Evolutionary conservation across 1,140 invertebrate species (phyloP), one percentile per base, ranked within the genome.

Genomic region (Probaryconus sp.): DNA sequence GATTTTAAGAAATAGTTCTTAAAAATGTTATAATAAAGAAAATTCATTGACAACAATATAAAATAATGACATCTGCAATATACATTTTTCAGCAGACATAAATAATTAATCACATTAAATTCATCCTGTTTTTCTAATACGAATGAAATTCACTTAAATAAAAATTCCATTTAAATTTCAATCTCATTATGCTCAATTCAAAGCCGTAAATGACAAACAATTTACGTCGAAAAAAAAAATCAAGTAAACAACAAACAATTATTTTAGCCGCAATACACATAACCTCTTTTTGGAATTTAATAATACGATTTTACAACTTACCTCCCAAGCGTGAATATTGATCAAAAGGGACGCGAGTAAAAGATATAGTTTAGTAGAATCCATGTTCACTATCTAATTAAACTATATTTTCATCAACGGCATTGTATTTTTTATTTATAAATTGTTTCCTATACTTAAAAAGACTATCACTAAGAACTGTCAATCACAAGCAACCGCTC

Each of bases 291-390:
- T 11, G 43, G 11, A 1, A 3, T 5, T 14, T 17, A 21, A 3
- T 28, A 11, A 24, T 45, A 30, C 42, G 33, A 50, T 5, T 24
- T 33, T n/a, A 2, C 1, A 18, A 67, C 73, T 70, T 5, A 76
- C 73, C 58, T 79, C 68, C 60, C 60, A 76, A 30, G 65, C 58
- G 17, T 76, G 28, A 30, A 55, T 56, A 43, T 53, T 69, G n/a
- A 58, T 58, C 16, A 69, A 58, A 45, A 65, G 33, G 6, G 58
- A 58, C n/a, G 58, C 38, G 14, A 64, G 58, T 7, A 50, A 24
- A 21, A 63, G 17, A n/a, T 33, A 48, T 5, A 56, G 56, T 7
- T 56, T 71, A 30, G 45, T 28, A 0, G 50, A 56, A 56, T 55
- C 17, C 67, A 71, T 71, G 9, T 20, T 63, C 6, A 18, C 16